phyloP scores from a whole-genome alignment of 2,113 vertebrate species.

The Istiophorus platypterus region DNA sequence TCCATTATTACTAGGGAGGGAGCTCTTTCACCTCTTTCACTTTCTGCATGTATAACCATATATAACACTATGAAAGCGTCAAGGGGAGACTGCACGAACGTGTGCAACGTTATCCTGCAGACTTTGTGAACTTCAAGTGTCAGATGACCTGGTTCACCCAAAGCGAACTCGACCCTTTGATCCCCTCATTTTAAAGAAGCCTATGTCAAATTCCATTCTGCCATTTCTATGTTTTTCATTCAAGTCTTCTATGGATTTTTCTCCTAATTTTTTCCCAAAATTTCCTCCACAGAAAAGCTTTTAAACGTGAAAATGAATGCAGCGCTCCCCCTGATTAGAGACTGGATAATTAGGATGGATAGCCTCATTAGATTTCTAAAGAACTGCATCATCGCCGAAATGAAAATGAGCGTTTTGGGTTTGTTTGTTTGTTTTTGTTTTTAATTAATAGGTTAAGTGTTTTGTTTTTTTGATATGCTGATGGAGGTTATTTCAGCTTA shows the following conservation, averaged over 20 bases:
- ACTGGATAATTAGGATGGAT: neutral
- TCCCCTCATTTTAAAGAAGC: neutral
- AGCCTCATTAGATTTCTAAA: neutral
- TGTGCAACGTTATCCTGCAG: neutral
- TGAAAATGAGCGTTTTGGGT: neutral
- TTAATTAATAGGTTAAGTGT: neutral
- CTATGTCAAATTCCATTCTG: neutral
- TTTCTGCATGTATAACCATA: neutral
- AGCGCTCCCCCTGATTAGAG: neutral
- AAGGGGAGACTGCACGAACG: neutral
- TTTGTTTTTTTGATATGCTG: conserved; percentile 17
- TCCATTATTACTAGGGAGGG: no score
- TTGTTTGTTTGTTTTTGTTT: no score
- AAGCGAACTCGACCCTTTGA: neutral
- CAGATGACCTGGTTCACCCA: neutral
- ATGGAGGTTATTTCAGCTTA: neutral
- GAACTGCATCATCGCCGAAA: neutral
- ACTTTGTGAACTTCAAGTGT: neutral
- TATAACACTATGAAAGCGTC: neutral
- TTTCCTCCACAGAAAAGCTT: neutral
- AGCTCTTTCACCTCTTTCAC: neutral
- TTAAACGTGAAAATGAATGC: neutral
- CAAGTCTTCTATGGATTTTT: neutral
- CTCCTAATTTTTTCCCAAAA: neutral
- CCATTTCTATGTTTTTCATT: neutral